phyloP scores from a whole-genome alignment of 2,113 vertebrate species.

The Dasyurus viverrinus region DNA sequence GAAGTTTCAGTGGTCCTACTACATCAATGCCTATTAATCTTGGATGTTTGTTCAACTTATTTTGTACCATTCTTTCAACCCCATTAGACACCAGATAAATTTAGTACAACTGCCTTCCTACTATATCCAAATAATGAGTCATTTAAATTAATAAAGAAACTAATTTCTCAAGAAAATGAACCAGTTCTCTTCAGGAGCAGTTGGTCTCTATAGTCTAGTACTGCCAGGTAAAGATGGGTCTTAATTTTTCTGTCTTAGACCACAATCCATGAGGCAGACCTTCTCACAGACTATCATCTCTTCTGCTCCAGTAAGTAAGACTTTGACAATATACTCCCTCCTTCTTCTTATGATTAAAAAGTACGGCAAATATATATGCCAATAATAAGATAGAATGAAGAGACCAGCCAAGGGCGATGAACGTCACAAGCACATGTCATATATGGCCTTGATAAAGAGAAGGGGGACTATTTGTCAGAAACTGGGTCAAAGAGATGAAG shows the following conservation, averaged over 20 bases:
- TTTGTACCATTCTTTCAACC: background rate
- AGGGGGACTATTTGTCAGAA: background rate
- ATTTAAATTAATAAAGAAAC: background rate
- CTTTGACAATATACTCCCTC: background rate
- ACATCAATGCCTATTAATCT: background rate
- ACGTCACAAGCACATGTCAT: background rate
- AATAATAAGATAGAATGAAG: background rate
- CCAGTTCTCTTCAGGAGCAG: background rate
- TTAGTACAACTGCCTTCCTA: background rate
- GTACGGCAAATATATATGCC: background rate
- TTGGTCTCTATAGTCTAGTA: background rate
- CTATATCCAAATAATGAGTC: background rate
- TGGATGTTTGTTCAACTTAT: background rate
- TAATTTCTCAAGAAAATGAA: background rate
- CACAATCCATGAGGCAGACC: background rate
- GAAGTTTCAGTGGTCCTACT: background rate
- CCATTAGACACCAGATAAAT: background rate
- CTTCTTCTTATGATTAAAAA: background rate
- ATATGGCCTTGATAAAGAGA: background rate
- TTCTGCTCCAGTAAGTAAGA: background rate
- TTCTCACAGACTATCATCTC: background rate
- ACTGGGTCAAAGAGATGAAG: background rate
- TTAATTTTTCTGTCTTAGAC: background rate
- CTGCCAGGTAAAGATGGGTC: background rate
- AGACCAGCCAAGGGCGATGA: background rate